Conservation (phyloP, 2,888 invertebrate species). For the Oxyteleia sp. region DNA sequence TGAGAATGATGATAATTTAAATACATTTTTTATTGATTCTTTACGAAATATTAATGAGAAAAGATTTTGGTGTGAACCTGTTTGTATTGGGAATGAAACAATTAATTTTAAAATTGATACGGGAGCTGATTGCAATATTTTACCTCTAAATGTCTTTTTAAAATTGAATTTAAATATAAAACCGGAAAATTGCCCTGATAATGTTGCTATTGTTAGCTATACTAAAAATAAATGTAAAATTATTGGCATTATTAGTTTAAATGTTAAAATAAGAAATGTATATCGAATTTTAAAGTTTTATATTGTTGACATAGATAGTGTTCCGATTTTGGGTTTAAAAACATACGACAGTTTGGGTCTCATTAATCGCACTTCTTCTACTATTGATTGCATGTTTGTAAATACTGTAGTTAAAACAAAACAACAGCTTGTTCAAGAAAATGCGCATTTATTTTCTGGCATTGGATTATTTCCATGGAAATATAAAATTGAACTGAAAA, state of each 20-base stretch:
- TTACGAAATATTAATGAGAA: no score
- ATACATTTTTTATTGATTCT: no score
- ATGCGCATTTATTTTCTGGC: not conserved
- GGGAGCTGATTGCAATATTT: constrained; percentile 39
- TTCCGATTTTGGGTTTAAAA: constrained; percentile 18
- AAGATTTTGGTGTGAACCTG: not conserved
- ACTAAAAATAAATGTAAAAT: constrained; percentile 19
- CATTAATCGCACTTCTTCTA: not conserved
- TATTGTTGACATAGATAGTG: constrained; percentile 8
- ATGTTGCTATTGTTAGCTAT: constrained; percentile 35
- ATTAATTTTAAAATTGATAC: constrained; percentile 51
- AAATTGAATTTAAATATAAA: constrained; percentile 1
- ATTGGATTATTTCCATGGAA: not conserved
- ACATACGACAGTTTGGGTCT: constrained; percentile 8
- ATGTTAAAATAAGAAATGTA: not conserved
- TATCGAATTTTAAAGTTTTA: not conserved
- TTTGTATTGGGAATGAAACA: constrained; percentile 17
- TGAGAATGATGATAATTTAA: no score
- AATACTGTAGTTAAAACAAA: not conserved
- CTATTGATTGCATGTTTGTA: not conserved
- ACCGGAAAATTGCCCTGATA: not conserved
- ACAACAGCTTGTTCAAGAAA: not conserved
- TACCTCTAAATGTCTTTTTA: constrained; percentile 19
- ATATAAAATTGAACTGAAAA: constrained; percentile 4
- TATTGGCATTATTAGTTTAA: constrained; percentile 7